Conservation (phyloP, 2,888 invertebrate genomes). For the Antheraea assamensis region DNA sequence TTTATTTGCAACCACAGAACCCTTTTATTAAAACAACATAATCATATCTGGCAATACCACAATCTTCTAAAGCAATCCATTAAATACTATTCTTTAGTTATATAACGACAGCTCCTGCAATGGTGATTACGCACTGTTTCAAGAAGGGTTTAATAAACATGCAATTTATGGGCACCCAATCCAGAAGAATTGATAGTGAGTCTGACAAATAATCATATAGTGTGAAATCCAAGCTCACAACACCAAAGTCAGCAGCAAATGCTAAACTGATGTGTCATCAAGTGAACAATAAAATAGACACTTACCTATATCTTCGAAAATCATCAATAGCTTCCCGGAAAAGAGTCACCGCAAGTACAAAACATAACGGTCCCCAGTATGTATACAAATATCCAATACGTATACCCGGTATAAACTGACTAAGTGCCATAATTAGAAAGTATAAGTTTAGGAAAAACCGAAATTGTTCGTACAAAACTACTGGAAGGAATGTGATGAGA, state of each 20-base stretch:
- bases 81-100: no score
- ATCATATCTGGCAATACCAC: neutral
- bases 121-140: neutral
- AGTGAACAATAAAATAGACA: neutral
- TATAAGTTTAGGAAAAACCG: constrained; percentile 99
- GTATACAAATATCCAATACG: constrained; percentile 98
- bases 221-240: no score
- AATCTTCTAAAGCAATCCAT: neutral
- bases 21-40: neutral
- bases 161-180: neutral
- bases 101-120: no score
- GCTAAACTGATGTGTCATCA: no score
- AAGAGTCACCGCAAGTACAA: constrained; percentile 97
- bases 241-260: no score
- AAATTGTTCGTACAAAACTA: constrained; percentile 99
- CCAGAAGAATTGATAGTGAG: no score
- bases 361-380: constrained; percentile 99
- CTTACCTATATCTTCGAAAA: constrained; percentile 88
- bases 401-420: constrained; percentile 98
- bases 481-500: constrained; percentile 92
- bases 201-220: no score
- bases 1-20: no score
- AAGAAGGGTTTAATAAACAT: neutral
- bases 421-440: constrained; percentile 98
- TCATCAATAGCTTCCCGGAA: constrained; percentile 99